Conservation (phyloP, 2,888 invertebrate genomes). For the Schizotus pectinicornis region DNA sequence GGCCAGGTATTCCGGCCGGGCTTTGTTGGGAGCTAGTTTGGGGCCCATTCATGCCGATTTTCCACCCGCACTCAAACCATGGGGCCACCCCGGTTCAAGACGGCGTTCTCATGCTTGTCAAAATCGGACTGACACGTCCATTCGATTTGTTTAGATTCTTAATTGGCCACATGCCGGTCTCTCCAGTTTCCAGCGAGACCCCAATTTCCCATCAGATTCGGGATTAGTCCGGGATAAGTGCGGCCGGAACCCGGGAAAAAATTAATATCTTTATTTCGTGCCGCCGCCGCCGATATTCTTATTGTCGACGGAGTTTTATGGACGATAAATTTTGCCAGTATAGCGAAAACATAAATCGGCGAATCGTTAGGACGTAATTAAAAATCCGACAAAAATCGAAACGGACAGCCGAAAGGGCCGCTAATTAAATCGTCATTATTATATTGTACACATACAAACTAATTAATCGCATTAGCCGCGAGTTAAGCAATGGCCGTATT, state of each 20-base stretch:
- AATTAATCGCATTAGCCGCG: constrained; percentile 46
- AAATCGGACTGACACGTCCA: constrained; percentile 25
- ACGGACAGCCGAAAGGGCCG: constrained; percentile 12
- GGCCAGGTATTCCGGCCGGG: constrained; percentile 25
- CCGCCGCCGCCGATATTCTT: constrained; percentile 2
- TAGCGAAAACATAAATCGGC: constrained; percentile 17
- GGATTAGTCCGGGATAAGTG: no score
- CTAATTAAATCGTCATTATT: constrained; percentile 30
- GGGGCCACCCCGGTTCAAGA: not conserved
- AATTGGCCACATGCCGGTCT: constrained; percentile 28
- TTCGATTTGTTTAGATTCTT: constrained; percentile 24
- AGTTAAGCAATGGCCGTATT: constrained; percentile 47
- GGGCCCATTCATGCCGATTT: constrained; percentile 24
- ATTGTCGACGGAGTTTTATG: not conserved
- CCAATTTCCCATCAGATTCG: no score
- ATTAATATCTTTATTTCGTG: not conserved
- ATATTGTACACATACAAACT: constrained; percentile 39
- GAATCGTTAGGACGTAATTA: constrained; percentile 16
- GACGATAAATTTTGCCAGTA: not conserved
- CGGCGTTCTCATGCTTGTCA: constrained; percentile 28
- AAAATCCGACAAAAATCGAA: constrained; percentile 18
- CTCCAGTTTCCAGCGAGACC: constrained; percentile 7
- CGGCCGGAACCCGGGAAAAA: not conserved
- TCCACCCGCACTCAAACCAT: constrained; percentile 22
- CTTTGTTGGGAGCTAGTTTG: constrained; percentile 28